Evolutionary conservation across 2,888 invertebrate genomes (phyloP), one percentile per base, ranked within the genome.

Genomic region (Ectemnius cavifrons): DNA sequence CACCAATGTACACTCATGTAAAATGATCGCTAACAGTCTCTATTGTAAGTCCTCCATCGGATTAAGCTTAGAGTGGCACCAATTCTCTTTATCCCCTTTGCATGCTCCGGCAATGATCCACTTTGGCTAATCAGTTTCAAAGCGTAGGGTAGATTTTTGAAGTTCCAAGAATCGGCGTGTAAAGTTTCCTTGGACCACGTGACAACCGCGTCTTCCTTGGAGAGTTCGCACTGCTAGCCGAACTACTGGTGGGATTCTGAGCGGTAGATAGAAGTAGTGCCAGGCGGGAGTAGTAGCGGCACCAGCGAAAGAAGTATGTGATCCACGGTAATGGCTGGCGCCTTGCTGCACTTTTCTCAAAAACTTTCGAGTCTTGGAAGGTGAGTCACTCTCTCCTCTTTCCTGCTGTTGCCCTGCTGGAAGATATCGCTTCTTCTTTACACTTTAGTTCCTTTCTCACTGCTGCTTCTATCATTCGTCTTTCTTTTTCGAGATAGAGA

Each of bases 301-400:
- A 64, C 73, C 70, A 77, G 68, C 61, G 73, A 58, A 75, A 84
- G 78, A 79, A 73, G 74, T 73, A 75, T 80, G 81, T 79, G 86
- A 85, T 85, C 80, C 82, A 78, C 77, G 81, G 78, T 84, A 85
- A 84, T 82, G 80, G 80, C 73, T 77, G 59, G 73, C 79, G 75
- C 65, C 78, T 76, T 49, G 65, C 37, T 37, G 37, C 64, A 72
- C 63, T 76, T 78, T 63, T 71, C 63, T 76, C 71, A 75, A 80
- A 82, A 84, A 84, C 78, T 85, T 84, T 84, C 63, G 65, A 65
- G 73, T 65, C 65, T 0, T 0, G 8, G 79, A 73, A 81, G 77
- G 81, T 75, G 81, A 82, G 75, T 73, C 71, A 72, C 75, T 65
- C 62, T 52, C 60, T 57, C 60, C 23, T 45, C 49, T 20, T 58